These are phyloP conservation scores for Enoplolaimus lenunculus DNA, from an alignment of 2,888 invertebrate genomes.

Conservation along the genomic window DNA sequence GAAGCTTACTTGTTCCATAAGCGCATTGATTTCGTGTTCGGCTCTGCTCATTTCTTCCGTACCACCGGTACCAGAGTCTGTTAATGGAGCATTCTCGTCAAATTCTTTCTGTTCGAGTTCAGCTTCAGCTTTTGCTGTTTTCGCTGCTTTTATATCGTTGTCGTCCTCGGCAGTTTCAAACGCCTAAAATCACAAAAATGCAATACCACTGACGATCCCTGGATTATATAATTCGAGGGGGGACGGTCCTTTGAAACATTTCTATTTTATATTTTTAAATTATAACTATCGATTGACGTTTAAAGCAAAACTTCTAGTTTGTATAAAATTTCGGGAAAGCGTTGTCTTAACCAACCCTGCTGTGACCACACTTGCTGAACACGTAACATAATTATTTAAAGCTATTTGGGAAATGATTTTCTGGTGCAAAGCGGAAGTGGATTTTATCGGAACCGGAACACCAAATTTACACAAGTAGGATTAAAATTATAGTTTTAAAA, in stretches of 20 bases:
- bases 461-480: too few relatives aligned
- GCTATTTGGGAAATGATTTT: too few relatives aligned
- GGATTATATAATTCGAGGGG: neutral
- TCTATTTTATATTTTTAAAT: constrained; percentile 13
- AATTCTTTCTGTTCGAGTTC: constrained; percentile 19
- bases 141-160: constrained; percentile 34
- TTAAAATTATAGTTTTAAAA: too few relatives aligned
- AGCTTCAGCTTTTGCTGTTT: constrained; percentile 30
- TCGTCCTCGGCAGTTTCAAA: constrained; percentile 35
- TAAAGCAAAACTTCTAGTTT: too few relatives aligned
- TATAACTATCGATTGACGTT: too few relatives aligned
- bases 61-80: constrained; percentile 21
- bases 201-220: neutral
- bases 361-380: too few relatives aligned
- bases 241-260: neutral
- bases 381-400: too few relatives aligned
- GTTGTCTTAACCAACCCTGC: too few relatives aligned
- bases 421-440: too few relatives aligned
- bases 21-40: constrained; percentile 42
- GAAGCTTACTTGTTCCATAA: constrained; percentile 42
- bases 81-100: constrained; percentile 18
- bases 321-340: too few relatives aligned
- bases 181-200: constrained; percentile 22
- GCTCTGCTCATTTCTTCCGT: constrained; percentile 34
- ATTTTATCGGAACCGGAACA: too few relatives aligned